Base-by-base conservation (phyloP, 1,140 invertebrate genomes). In the Trachelipus rathkii region DNA sequence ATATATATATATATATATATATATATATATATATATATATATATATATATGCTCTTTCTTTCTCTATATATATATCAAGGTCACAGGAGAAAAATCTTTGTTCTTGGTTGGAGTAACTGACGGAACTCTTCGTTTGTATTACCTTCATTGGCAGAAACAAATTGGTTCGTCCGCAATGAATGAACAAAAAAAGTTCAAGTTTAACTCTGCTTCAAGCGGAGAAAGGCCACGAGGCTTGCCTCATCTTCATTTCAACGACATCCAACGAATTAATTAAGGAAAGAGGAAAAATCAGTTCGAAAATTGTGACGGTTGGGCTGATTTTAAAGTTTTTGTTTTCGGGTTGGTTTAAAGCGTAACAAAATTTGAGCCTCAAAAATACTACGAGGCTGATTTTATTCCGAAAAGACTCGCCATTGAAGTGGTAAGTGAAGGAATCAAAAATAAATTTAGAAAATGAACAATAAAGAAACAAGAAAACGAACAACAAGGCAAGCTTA, bases 141-240 rank as follows among this genome's bases (percentile, higher is more conserved):
- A 60, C 50, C 19, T 60, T 13, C 50, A 60, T 60, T 60, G 8
- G 1, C 50, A 60, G 19, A 60, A 8, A 2, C 50, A 60, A 60
- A 60, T 60, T 60, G 50, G 50, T 15, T 60, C 19, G 50, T 60
- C 50, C 11, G 50, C 3, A n/a, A 60, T 15, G 11, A 13, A 15
- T 3, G 2, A 13, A n/a, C 11, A 60, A 60, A 13, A n/a, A 60
- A 60, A 60, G 11, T 60, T n/a, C 50, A 60, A 60, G 19, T 60
- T 60, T 60, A 60, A 60, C 50, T 60, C 50, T 60, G 3, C 50
- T 60, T 60, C 50, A 60, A 60, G 50, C 8, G 50, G 50, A 60
- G 19, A 60, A 60, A 19, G 11, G 2, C 19, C 50, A 60, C 50
- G 50, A 60, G 50, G 50, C 50, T 8, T 19, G 2, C 19, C 2